phyloP scores from a whole-genome alignment of 2,797 vertebrate genomes.

The Synaphobranchus kaupii region DNA sequence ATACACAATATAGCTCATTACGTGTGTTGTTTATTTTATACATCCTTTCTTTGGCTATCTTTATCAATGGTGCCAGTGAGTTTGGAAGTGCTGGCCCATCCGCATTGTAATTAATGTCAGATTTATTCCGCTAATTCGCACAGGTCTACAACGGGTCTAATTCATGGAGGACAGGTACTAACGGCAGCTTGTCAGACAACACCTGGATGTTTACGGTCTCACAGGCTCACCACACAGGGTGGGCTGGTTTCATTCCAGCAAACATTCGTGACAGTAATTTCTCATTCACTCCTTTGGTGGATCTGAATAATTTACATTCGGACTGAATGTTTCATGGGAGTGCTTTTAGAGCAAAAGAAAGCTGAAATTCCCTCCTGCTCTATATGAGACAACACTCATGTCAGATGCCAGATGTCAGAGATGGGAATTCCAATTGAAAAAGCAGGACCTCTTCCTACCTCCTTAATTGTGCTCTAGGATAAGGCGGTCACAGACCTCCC shows the following conservation, averaged over 20 bases:
- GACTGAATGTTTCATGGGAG: constrained; percentile 13
- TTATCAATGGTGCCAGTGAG: background rate
- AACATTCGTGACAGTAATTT: background rate
- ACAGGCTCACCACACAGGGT: background rate
- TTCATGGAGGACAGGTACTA: background rate
- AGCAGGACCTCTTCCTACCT: background rate
- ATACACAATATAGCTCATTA: background rate
- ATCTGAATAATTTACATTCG: constrained; percentile 15
- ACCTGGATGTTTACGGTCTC: background rate
- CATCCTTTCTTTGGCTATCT: background rate
- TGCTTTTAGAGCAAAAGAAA: background rate
- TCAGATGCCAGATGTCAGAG: background rate
- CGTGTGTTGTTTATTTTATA: background rate
- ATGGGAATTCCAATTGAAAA: background rate
- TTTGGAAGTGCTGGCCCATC: background rate
- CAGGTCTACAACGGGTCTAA: background rate
- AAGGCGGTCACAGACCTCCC: background rate
- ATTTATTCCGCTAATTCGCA: background rate
- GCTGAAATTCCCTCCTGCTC: background rate
- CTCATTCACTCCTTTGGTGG: background rate
- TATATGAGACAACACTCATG: background rate
- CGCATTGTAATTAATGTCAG: background rate
- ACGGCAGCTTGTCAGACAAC: background rate
- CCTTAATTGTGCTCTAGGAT: background rate
- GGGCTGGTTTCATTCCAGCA: background rate